These are phyloP conservation scores for Tympanoctomys barrerae DNA, from an alignment of 2,797 vertebrate species.

Conservation along the genomic window DNA sequence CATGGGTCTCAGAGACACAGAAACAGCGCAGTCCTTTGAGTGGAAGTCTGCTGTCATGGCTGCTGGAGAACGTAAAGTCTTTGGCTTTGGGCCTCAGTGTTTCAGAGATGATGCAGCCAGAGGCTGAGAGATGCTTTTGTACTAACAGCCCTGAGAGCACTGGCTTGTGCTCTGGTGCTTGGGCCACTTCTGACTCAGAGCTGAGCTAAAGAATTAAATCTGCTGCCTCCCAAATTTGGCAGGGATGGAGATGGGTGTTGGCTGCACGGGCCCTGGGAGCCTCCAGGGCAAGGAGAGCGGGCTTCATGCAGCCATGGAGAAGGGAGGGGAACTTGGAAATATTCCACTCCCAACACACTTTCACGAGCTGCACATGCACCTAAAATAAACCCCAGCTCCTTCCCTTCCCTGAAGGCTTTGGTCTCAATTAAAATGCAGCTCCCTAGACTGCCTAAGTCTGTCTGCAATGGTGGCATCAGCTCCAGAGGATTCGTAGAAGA, in stretches of 20 bases:
- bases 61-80: conserved; percentile 52
- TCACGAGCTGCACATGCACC: conserved; percentile 29
- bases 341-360: conserved; percentile 9
- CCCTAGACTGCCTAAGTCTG: neutral
- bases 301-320: neutral
- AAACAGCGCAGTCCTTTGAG: conserved; percentile 7
- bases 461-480: neutral
- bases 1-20: conserved; percentile 9
- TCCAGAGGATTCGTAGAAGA: neutral
- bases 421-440: conserved; percentile 27
- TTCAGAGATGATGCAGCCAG: neutral
- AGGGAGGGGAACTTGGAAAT: neutral
- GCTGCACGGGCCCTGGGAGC: conserved; percentile 34
- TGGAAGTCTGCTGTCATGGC: conserved; percentile 41
- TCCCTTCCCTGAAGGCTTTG: conserved; percentile 44
- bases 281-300: neutral
- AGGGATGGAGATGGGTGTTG: neutral
- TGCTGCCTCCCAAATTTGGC: conserved; percentile 63
- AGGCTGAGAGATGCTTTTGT: conserved; percentile 67
- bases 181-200: conserved; percentile 83
- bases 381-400: neutral
- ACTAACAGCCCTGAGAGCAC: conserved; percentile 78
- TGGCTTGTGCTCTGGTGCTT: conserved; percentile 83
- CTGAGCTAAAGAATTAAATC: conserved; percentile 82
- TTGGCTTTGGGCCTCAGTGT: conserved; percentile 53